A percentile compares a stretch with the other conserved stretches of the same genome.
phyloP scores from a whole-genome alignment of 2,888 invertebrate genomes.

The Perithous albicinctus region DNA sequence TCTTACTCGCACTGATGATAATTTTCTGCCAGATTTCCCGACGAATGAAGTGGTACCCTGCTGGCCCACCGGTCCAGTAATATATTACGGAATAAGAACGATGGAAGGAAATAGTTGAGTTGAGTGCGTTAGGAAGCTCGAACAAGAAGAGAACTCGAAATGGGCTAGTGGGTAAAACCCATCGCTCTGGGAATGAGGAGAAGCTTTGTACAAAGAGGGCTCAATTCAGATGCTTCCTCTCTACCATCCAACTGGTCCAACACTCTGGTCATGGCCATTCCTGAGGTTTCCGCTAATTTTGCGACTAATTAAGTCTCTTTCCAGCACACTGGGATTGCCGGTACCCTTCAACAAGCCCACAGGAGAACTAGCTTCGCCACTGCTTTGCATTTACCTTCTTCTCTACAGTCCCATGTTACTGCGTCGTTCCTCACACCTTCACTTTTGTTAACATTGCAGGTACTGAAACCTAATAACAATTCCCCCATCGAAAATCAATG shows the following conservation, averaged over 20 bases:
- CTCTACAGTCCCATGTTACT: neutral
- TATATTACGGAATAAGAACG: neutral
- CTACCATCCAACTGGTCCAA: conserved; percentile 35
- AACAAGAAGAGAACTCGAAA: conserved; percentile 20
- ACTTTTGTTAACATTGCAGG: neutral
- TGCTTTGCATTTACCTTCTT: neutral
- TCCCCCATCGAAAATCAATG: too few relatives aligned
- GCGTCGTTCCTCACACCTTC: too few relatives aligned
- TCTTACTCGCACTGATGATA: conserved; percentile 16
- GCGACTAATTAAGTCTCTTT: conserved; percentile 76
- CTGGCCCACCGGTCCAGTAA: neutral
- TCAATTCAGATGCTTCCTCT: conserved; percentile 29
- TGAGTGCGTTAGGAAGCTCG: conserved; percentile 4
- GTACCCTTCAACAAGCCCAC: conserved; percentile 18
- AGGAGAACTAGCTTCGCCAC: neutral
- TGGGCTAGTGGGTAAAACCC: conserved; percentile 18
- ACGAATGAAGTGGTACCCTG: neutral
- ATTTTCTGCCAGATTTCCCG: conserved; percentile 45
- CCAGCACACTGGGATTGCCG: conserved; percentile 69
- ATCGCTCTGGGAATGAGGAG: conserved; percentile 39
- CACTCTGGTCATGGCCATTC: conserved; percentile 44
- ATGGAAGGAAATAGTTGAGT: conserved; percentile 17
- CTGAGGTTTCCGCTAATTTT: conserved; percentile 76
- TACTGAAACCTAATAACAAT: neutral
- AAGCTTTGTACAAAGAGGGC: conserved; percentile 33